Evolutionary conservation across 2,113 vertebrate species (phyloP), one percentile per base, ranked within the genome.

Genomic region (Triplophysa tibetana): DNA sequence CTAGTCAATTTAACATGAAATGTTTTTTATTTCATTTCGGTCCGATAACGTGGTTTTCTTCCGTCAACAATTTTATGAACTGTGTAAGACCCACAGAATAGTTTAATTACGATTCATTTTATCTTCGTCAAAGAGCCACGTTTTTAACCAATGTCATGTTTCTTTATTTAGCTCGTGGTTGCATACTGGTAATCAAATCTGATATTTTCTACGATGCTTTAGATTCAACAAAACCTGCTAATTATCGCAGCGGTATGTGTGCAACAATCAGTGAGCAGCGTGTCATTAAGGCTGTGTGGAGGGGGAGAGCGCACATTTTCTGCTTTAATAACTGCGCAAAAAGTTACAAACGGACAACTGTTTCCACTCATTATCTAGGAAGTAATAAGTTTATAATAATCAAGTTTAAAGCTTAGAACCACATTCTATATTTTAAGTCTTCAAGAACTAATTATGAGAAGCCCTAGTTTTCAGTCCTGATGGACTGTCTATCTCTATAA

Each of bases 131-230:
- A 69, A 29, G 9, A 50, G 45, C 4, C 24, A 33, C 48, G 16
- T 38, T 26, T 68, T 43, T 0, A n/a, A 23, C 43, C 9, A 26
- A 8, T 9, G 66, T 65, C 23, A 64, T 75, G 68, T 66, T 48
- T 23, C 52, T 56, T 70, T 66, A 63, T 81, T 79, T 64, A 69
- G 58, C 56, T 38, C 60, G 43, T 50, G 70, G 63, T 68, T 24
- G 2, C 56, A 64, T 38, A 26, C 56, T 63, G 74, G 33, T 74
- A 80, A 77, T 86, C 77, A 77, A 74, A 83, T 83, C 68, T 70
- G 68, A 79, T 75, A 73, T 74, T 72, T 79, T 77, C 23, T 76
- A 21, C 13, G 48, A 6, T 17, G 67, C 24, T 14, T 54, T 48
- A 79, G 65, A 50, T 64, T 52, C 45, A 75, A 26, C 11, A 74